Base-by-base conservation (phyloP, 2,888 invertebrate genomes). In the Fragum sueziense region DNA sequence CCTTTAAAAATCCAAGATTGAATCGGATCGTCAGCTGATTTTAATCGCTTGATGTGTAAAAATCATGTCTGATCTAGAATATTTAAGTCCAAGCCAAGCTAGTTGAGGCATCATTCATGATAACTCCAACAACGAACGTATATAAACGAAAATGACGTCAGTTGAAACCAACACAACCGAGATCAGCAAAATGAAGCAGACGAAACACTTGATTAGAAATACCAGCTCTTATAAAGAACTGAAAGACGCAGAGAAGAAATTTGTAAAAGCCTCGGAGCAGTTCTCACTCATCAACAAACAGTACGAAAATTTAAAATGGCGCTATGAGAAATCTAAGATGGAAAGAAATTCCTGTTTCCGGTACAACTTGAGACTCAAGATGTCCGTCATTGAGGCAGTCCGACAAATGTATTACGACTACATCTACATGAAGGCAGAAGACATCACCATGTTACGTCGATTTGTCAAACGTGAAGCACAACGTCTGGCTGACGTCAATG, bases 371-470 rank as follows among this genome's bases (percentile, higher is more conserved):
- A 51, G 69, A 51, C 52, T 69, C n/a, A 51, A 52, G 52, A 27
- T 69, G 33, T 69, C 69, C n/a, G 52, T 69, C 25, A 17, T 69
- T 17, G 69, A 69, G 22, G 69, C 52, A 27, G 20, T 52, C 1
- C 27, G 69, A 29, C 29, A 31, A 33, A 69, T 69, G 69, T 69
- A 69, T 31, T 52, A 69, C 31, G 69, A 69, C 14, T 69, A 69
- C 47, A 20, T 69, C 20, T 52, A 29, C 52, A 51, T 69, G 31
- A 51, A 69, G 52, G 69, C 52, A 52, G 69, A 69, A 11, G 69
- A 69, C 22, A 51, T 69, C 52, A 34, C 31, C 51, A 69, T 69
- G 69, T 31, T 69, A 52, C 51, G 69, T 17, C 6, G 34, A 7
- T 51, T 31, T 33, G 51, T 52, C 69, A 69, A 31, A 69, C 52